Evolutionary conservation across 2,888 invertebrate genomes (phyloP).

Genomic region (Lasius platythorax): DNA sequence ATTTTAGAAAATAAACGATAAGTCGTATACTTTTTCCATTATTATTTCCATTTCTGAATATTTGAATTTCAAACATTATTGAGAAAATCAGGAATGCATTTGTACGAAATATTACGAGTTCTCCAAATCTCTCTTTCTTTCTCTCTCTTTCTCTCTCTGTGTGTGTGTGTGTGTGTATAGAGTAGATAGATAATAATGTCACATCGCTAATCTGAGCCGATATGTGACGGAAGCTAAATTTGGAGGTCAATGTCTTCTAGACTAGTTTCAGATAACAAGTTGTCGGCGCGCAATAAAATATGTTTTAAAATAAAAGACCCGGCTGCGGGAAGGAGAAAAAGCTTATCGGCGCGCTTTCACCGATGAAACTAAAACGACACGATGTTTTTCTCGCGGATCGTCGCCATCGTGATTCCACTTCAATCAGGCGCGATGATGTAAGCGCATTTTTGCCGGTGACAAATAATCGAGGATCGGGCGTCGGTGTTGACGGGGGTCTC

Average conservation of each 20-base stretch:
- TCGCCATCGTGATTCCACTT: slow-evolving; percentile 8
- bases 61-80: neutral
- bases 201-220: neutral
- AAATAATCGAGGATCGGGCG: slow-evolving; percentile 17
- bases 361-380: neutral
- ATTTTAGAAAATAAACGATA: neutral
- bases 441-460: slow-evolving; percentile 44
- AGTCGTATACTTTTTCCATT: neutral
- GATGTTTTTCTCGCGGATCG: neutral
- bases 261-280: slow-evolving; percentile 27
- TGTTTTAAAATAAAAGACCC: neutral
- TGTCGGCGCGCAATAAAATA: neutral
- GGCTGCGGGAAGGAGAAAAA: neutral
- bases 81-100: neutral
- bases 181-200: neutral
- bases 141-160: no score
- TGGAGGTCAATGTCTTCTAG: slow-evolving; percentile 37
- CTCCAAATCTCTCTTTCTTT: neutral
- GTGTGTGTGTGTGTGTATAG: neutral
- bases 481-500: neutral
- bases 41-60: neutral
- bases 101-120: neutral
- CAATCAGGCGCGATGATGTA: slow-evolving; percentile 49
- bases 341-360: neutral
- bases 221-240: neutral